These are phyloP conservation scores for Calliphora vomitoria DNA, from an alignment of 2,888 invertebrate genomes.

Conservation along the genomic window DNA sequence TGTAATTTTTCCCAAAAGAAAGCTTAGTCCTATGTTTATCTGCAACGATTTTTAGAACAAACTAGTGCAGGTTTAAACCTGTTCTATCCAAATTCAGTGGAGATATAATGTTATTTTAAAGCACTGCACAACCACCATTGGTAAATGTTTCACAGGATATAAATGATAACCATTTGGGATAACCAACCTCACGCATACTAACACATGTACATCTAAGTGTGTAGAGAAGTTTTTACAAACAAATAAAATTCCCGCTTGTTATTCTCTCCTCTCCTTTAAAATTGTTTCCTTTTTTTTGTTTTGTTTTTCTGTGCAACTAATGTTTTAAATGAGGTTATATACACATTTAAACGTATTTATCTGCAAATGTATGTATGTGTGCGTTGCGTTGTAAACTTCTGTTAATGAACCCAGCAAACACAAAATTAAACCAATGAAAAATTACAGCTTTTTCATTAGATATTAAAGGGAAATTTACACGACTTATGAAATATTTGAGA, in stretches of 20 bases:
- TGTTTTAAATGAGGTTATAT: conserved; percentile 60
- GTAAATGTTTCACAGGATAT: conserved; percentile 47
- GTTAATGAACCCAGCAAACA: no score
- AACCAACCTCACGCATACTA: conserved; percentile 19
- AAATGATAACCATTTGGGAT: conserved; percentile 62
- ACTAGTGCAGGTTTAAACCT: no score
- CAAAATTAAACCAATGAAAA: no score
- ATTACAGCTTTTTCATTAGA: no score
- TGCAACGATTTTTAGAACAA: no score
- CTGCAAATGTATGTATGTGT: conserved; percentile 5
- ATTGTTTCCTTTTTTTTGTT: not conserved
- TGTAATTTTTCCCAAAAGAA: no score
- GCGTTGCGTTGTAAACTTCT: not conserved
- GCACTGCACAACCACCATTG: conserved; percentile 1
- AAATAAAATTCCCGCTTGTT: conserved; percentile 38
- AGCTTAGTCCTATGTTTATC: no score
- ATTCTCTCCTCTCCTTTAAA: conserved; percentile 10
- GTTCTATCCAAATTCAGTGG: no score
- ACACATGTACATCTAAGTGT: not conserved
- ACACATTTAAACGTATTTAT: conserved; percentile 46
- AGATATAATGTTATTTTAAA: not conserved
- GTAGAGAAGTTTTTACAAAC: not conserved
- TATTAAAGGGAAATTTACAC: no score
- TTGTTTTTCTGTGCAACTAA: conserved; percentile 6
- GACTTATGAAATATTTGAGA: no score